Base-by-base conservation (phyloP, 2,797 vertebrate genomes). In the Myiothlypis chrysogaster region DNA sequence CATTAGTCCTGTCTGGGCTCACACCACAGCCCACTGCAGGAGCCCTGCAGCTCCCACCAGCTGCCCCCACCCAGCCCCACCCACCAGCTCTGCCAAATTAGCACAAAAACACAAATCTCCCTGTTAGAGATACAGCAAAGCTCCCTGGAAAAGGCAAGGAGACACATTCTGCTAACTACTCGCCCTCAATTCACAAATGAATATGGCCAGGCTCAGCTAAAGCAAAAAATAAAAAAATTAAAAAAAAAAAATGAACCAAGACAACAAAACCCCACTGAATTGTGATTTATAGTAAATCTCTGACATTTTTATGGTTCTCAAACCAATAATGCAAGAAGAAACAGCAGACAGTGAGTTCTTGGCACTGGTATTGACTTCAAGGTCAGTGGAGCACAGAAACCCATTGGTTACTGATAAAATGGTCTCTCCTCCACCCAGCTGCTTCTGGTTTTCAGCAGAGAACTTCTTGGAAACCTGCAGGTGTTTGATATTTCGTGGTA, bases 371-470 rank as follows among this genome's bases (percentile, higher is more conserved):
- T 80, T 83, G 66, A 59, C 90, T 89, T 94, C 94, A 96, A 96
- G 95, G 95, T 93, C 88, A 97, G 72, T 43, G 32, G 80, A 92
- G 70, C 86, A 77, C 76, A 89, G 91, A 92, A 91, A 35, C 52
- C 47, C 78, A 77, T 95, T 96, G 78, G 78, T 91, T 87, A 49
- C 90, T 93, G 94, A 96, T 94, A 89, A 95, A 93, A 92, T n/a
- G 61, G 85, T 46, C 69, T 94, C 95, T 93, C 94, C 85, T 64
- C 8, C 78, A 88, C 79, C 66, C 97, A 95, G 94, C 92, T 96
- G 95, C 83, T 92, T 83, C 88, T 68, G 50, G 52, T 91, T 91
- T 90, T 93, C 90, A 82, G 83, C 64, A 60, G 30, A 96, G 73
- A 90, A 77, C 84, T 60, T 85, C 55, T 65, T n/a, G 46, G 68